Percentiles rank a stretch among this genome's conserved stretches.
These are phyloP conservation scores for Neomonachus schauinslandi DNA, from an alignment of 2,113 vertebrate species.

Conservation along the genomic window DNA sequence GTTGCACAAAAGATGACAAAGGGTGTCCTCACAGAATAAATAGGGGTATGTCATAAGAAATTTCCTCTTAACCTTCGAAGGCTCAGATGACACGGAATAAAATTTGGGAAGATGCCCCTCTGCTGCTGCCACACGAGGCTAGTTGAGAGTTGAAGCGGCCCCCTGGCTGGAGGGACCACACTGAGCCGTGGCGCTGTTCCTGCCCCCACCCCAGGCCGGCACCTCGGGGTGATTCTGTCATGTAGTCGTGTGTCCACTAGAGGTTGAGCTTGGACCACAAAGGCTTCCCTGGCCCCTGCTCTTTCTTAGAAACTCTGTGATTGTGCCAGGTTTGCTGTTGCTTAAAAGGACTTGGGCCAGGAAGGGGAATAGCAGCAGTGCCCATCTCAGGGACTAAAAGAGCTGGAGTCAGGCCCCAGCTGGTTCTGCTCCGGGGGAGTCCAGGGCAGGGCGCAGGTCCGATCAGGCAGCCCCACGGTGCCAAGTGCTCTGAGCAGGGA, in stretches of 20 bases:
- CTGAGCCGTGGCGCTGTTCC: rapidly evolving
- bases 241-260: slow-evolving; percentile 67
- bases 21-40: background rate
- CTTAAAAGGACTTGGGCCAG: background rate
- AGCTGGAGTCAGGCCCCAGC: background rate
- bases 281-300: background rate
- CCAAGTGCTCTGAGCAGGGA: background rate
- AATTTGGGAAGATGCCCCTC: background rate
- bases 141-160: background rate
- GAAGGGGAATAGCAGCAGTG: background rate
- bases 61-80: background rate
- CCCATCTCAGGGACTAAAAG: background rate
- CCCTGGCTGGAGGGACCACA: background rate
- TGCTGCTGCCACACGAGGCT: background rate
- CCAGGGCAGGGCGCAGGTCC: rapidly evolving
- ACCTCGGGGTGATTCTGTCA: slow-evolving; percentile 40
- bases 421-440: background rate
- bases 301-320: background rate
- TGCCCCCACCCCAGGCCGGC: background rate
- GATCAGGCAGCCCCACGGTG: rapidly evolving
- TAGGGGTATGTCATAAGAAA: background rate
- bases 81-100: background rate
- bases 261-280: slow-evolving; percentile 73
- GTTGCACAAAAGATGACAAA: background rate
- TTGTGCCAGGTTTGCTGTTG: background rate